Conservation (phyloP, 2,888 invertebrate genomes). For the Cheilosia soror region DNA sequence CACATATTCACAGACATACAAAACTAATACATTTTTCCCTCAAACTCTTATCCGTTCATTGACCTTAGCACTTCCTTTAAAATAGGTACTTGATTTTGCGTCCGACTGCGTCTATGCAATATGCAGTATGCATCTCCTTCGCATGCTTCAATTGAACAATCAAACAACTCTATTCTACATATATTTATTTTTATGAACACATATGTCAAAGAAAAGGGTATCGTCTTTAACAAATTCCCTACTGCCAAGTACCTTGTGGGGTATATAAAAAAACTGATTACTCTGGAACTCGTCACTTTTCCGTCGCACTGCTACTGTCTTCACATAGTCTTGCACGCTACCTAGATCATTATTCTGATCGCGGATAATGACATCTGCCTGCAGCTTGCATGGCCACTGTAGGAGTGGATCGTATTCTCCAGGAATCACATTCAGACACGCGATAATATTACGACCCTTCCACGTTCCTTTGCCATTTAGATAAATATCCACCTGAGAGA, state of each 20-base stretch:
- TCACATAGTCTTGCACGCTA: constrained; percentile 86
- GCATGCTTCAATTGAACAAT: not conserved
- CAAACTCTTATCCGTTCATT: too few relatives aligned
- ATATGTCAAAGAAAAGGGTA: constrained; percentile 82
- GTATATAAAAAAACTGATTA: constrained; percentile 83
- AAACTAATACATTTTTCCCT: too few relatives aligned
- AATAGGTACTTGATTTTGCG: too few relatives aligned
- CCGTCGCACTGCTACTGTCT: constrained; percentile 86
- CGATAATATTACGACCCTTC: constrained; percentile 89
- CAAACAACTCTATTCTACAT: constrained; percentile 4
- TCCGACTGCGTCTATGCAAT: too few relatives aligned
- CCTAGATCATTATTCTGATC: constrained; percentile 86
- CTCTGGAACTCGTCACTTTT: constrained; percentile 83
- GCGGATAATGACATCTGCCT: constrained; percentile 87
- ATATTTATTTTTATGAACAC: constrained; percentile 77
- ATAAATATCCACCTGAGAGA: constrained; percentile 86
- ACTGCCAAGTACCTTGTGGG: constrained; percentile 81
- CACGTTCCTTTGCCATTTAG: constrained; percentile 91
- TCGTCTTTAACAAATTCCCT: constrained; percentile 82
- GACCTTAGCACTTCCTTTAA: too few relatives aligned
- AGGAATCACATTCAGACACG: constrained; percentile 87
- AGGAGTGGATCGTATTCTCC: constrained; percentile 90
- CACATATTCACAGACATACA: too few relatives aligned
- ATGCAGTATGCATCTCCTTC: too few relatives aligned
- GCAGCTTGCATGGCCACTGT: constrained; percentile 89